Conservation (phyloP, 2,797 vertebrate species). For the Platalea minor region DNA sequence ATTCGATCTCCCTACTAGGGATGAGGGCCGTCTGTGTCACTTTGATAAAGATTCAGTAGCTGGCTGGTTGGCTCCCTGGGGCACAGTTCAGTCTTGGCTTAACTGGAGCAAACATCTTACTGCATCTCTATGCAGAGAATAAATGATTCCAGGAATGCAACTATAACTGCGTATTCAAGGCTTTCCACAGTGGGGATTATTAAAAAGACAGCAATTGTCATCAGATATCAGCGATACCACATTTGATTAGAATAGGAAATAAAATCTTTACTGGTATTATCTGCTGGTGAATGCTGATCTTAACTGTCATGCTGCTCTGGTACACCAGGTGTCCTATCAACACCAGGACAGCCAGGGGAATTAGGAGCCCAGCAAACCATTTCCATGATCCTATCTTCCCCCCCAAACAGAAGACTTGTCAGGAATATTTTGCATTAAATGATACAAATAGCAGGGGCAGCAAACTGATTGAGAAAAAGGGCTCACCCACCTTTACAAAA, state of each 20-base stretch:
- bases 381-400: neutral
- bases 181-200: neutral
- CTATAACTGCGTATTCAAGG: neutral
- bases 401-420: neutral
- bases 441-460: neutral
- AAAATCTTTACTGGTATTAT: neutral
- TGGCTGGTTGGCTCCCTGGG: conserved; percentile 9
- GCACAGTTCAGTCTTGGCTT: neutral
- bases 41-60: conserved; percentile 12
- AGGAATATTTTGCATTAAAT: neutral
- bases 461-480: neutral
- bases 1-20: neutral
- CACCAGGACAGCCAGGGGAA: neutral
- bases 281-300: neutral
- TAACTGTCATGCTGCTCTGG: neutral
- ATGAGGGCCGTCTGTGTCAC: neutral
- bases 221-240: neutral
- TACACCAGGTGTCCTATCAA: neutral
- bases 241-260: neutral
- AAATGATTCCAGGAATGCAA: neutral
- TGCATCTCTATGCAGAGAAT: neutral
- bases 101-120: neutral
- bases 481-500: neutral
- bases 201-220: conserved; percentile 16
- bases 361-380: neutral